Evolutionary conservation across 1,140 invertebrate species (phyloP).

Genomic region (Apis dorsata): DNA sequence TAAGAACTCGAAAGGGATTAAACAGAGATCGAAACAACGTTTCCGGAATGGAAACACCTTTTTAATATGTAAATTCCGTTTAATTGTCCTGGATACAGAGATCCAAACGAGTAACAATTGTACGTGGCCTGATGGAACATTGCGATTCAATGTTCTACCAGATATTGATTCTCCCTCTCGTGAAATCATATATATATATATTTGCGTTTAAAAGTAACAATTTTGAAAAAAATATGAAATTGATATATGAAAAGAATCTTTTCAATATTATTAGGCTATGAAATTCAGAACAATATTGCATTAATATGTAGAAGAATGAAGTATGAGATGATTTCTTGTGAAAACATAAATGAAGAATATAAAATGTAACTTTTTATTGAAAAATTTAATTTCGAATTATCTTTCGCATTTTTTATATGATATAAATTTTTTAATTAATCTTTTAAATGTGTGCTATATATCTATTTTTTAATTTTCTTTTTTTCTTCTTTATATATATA

Average conservation of each 20-base stretch:
- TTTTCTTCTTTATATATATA: no score
- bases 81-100: background rate
- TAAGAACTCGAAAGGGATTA: background rate
- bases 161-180: background rate
- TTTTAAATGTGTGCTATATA: no score
- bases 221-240: background rate
- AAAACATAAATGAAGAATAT: no score
- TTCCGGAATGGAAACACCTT: background rate
- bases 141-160: background rate
- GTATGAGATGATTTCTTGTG: no score
- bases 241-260: background rate
- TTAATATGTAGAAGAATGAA: no score
- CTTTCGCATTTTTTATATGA: no score
- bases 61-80: slow-evolving; percentile 14
- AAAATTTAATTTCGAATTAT: no score
- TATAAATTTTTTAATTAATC: no score
- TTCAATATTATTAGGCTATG: background rate
- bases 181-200: no score
- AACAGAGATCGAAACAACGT: background rate
- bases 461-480: no score
- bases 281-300: no score
- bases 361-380: no score
- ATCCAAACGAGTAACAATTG: slow-evolving; percentile 5
- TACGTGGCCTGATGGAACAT: background rate
- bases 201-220: background rate